Evolutionary conservation across 1,140 invertebrate species (phyloP).

Genomic region (Leptonema lineaticorne): DNA sequence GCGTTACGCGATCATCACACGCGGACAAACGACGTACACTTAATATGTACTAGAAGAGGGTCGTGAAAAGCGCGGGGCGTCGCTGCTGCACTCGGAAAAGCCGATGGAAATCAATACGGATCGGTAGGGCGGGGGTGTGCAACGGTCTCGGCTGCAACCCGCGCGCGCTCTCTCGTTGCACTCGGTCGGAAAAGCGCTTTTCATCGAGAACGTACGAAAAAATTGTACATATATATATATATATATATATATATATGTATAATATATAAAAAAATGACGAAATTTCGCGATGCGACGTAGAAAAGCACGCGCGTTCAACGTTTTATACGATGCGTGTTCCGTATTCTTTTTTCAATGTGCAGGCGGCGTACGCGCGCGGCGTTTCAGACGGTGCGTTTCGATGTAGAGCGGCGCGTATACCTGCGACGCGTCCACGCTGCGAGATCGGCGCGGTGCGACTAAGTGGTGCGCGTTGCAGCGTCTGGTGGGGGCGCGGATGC

Average conservation of each 20-base stretch:
- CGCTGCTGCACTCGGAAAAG: not conserved
- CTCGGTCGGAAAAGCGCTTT: not conserved
- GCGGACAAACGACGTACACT: no score
- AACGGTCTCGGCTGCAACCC: not conserved
- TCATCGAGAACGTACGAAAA: no score
- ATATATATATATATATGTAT: no score
- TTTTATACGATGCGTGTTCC: not conserved
- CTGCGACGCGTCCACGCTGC: not conserved
- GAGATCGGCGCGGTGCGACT: constrained; percentile 27
- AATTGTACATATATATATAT: no score
- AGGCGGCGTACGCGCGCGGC: not conserved
- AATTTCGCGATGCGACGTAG: no score
- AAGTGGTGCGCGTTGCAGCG: constrained; percentile 41
- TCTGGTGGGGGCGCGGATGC: constrained; percentile 22
- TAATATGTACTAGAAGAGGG: no score
- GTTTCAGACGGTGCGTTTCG: not conserved
- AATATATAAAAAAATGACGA: no score
- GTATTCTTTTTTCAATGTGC: not conserved
- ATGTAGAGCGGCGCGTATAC: not conserved
- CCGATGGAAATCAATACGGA: constrained; percentile 17
- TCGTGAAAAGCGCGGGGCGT: not conserved
- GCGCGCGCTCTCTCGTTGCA: not conserved
- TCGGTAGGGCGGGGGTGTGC: constrained; percentile 6
- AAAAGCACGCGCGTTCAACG: no score
- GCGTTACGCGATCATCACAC: no score